phyloP scores from a whole-genome alignment of 1,140 invertebrate genomes.

The Ceratosolen solmsi region DNA sequence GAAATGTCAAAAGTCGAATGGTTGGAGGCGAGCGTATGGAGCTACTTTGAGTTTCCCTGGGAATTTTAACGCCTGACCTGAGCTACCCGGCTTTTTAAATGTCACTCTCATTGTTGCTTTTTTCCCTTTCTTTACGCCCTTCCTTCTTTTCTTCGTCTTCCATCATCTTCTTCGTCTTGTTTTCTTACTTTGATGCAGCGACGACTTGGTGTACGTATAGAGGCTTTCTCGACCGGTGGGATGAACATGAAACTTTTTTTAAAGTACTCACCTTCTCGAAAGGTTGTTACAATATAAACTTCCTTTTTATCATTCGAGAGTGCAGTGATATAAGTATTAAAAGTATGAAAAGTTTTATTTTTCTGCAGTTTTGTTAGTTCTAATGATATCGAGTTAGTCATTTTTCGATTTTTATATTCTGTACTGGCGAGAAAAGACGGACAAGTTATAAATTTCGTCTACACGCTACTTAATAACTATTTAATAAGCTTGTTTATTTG shows the following conservation, averaged over 20 bases:
- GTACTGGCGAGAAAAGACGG: too few relatives aligned
- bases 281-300: neutral
- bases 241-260: conserved; percentile 17
- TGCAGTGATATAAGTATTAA: too few relatives aligned
- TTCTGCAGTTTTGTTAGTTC: too few relatives aligned
- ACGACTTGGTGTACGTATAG: neutral
- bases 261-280: neutral
- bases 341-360: too few relatives aligned
- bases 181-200: neutral
- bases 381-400: too few relatives aligned
- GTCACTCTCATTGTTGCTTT: conserved; percentile 31
- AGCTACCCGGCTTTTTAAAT: conserved; percentile 38
- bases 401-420: too few relatives aligned
- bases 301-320: too few relatives aligned
- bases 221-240: neutral
- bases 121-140: conserved; percentile 17
- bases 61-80: conserved; percentile 42
- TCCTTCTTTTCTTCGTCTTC: neutral
- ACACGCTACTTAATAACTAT: too few relatives aligned
- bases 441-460: too few relatives aligned
- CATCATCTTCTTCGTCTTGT: neutral
- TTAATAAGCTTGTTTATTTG: too few relatives aligned
- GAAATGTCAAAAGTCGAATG: conserved; percentile 49
- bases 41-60: conserved; percentile 23
- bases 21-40: conserved; percentile 22